These are phyloP conservation scores for Edolisoma coerulescens DNA, from an alignment of 2,113 vertebrate genomes.

Conservation along the genomic window DNA sequence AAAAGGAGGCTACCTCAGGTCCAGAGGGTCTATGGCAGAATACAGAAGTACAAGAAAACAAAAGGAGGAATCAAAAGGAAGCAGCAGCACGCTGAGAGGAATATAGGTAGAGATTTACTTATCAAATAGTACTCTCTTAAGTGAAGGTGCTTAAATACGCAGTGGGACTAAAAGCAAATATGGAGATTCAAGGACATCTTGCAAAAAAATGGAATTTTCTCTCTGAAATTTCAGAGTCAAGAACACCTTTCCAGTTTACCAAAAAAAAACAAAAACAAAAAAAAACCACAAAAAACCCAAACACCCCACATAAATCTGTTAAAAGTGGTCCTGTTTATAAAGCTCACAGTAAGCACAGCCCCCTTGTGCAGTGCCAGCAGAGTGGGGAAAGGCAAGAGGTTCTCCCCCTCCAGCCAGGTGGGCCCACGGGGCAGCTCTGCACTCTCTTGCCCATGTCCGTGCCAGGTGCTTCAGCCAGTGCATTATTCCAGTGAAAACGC, in stretches of 20 bases:
- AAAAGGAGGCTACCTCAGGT: not conserved
- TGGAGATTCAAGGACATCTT: not conserved
- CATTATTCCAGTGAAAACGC: not conserved
- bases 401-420: not conserved
- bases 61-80: not conserved
- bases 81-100: not conserved
- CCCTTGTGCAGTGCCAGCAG: not conserved
- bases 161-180: not conserved
- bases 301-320: not conserved
- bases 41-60: not conserved
- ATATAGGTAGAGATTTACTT: not conserved
- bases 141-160: not conserved
- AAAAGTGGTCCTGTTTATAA: not conserved
- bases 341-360: not conserved
- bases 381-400: not conserved
- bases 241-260: not conserved
- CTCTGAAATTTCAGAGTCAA: not conserved
- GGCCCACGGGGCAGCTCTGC: accelerated
- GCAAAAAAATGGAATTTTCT: not conserved
- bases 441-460: accelerated
- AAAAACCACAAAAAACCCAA: not conserved
- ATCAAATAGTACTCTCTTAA: not conserved
- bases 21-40: not conserved
- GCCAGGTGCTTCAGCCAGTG: not conserved
- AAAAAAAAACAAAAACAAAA: not conserved